Conservation (phyloP, 2,113 vertebrate species). For the Ptilonorhynchus violaceus region DNA sequence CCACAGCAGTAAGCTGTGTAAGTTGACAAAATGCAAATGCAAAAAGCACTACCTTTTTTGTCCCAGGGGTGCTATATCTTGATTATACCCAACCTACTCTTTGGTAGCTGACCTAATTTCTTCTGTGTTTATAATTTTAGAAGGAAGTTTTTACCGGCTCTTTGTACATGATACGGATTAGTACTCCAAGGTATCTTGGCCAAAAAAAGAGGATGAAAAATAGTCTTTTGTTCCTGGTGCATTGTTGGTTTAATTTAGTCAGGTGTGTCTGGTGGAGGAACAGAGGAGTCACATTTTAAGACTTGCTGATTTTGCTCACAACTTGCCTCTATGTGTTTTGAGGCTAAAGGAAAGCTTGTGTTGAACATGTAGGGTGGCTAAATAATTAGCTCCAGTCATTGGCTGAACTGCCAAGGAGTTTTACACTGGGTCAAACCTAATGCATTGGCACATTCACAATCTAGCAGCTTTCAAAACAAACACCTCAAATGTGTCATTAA, state of each 20-base stretch:
- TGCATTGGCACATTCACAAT: background rate
- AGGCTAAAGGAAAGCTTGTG: background rate
- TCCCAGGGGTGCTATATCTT: background rate
- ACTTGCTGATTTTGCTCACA: background rate
- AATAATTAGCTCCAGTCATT: background rate
- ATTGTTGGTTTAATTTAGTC: background rate
- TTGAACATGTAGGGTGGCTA: background rate
- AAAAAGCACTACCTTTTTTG: slow-evolving; percentile 13
- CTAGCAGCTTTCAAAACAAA: background rate
- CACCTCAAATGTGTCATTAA: background rate
- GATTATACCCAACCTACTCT: background rate
- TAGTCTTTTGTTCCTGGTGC: background rate
- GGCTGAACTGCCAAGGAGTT: background rate
- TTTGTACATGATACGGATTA: background rate
- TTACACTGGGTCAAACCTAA: background rate
- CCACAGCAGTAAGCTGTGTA: background rate
- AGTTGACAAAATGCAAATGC: slow-evolving; percentile 6
- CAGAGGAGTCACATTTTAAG: background rate
- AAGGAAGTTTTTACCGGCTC: background rate
- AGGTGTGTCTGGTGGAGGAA: background rate
- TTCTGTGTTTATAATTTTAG: slow-evolving; percentile 11
- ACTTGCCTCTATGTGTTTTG: background rate
- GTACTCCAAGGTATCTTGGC: background rate
- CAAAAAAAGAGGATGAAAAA: background rate
- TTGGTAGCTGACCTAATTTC: slow-evolving; percentile 34